These are phyloP conservation scores for Caenorhabditis sulstoni DNA, from an alignment of 2,888 invertebrate genomes.

Conservation along the genomic window DNA sequence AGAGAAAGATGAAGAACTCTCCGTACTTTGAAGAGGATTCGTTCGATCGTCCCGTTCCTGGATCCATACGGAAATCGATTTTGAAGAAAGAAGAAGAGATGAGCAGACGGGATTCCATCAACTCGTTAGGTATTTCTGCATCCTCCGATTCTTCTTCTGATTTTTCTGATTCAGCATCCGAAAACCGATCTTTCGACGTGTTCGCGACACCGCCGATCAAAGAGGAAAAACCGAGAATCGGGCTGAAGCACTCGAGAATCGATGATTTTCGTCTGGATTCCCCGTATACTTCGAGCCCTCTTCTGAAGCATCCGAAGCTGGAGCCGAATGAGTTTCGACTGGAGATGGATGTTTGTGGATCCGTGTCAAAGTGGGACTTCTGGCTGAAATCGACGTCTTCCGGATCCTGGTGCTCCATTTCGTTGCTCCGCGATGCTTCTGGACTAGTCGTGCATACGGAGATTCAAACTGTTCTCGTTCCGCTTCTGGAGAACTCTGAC, in stretches of 20 bases:
- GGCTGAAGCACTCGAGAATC: constrained; percentile 29
- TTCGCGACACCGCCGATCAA: constrained; percentile 42
- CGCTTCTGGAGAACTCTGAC: constrained; percentile 4
- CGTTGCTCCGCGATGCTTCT: background rate
- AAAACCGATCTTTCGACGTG: constrained; percentile 46
- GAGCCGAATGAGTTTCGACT: constrained; percentile 18
- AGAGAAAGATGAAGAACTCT: background rate
- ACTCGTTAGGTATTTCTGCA: background rate
- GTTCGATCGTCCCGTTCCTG: constrained; percentile 53
- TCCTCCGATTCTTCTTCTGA: background rate
- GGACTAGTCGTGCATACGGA: constrained; percentile 21
- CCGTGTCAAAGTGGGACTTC: constrained; percentile 2
- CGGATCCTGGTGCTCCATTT: constrained; percentile 5
- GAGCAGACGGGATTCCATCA: background rate
- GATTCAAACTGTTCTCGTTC: constrained; percentile 17
- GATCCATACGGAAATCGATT: constrained; percentile 23
- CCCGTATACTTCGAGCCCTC: constrained; percentile 23
- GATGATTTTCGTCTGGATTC: constrained; percentile 22
- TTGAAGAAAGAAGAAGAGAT: background rate
- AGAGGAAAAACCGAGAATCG: constrained; percentile 11
- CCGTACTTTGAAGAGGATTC: constrained; percentile 45
- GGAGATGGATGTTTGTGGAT: constrained; percentile 21
- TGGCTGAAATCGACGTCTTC: constrained; percentile 20
- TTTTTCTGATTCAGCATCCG: constrained; percentile 16
- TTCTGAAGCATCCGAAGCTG: constrained; percentile 30